A percentile compares a stretch with the other conserved stretches of the same genome.
These are phyloP conservation scores for Physella acuta DNA, from an alignment of 1,140 invertebrate genomes.

Conservation along the genomic window DNA sequence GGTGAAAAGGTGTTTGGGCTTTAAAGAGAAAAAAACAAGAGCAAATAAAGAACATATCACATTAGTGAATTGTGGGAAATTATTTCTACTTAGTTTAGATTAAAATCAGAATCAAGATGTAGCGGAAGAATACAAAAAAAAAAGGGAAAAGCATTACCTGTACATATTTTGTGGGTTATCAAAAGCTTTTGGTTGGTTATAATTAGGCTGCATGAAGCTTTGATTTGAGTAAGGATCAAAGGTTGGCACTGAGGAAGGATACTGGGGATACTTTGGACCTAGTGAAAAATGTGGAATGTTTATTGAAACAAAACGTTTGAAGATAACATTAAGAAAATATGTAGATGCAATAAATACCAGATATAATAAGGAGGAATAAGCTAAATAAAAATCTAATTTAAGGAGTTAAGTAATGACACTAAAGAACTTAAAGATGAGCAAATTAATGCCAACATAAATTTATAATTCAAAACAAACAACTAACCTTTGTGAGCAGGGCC, in stretches of 20 bases:
- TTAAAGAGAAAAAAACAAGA: not conserved
- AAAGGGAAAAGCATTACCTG: not conserved
- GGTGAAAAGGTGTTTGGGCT: not conserved
- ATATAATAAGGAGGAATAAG: no score
- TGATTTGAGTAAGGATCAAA: slow-evolving; percentile 33
- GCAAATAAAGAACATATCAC: not conserved
- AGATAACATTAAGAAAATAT: no score
- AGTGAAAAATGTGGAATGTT: no score
- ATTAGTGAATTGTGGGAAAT: no score
- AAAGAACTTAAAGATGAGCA: no score
- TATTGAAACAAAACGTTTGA: no score
- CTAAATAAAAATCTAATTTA: no score
- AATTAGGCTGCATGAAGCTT: slow-evolving; percentile 30
- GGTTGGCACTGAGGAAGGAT: slow-evolving; percentile 25
- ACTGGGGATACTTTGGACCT: slow-evolving; percentile 33
- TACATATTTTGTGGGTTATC: not conserved
- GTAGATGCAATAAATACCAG: no score
- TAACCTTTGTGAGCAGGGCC: slow-evolving; percentile 36
- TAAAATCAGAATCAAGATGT: not conserved
- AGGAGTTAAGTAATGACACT: no score
- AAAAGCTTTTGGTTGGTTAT: not conserved
- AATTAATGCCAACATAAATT: no score
- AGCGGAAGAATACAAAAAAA: not conserved
- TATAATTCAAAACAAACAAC: not conserved
- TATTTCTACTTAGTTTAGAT: not conserved